These are phyloP conservation scores for Andricus curvator DNA, from an alignment of 2,888 invertebrate species.

Conservation along the genomic window DNA sequence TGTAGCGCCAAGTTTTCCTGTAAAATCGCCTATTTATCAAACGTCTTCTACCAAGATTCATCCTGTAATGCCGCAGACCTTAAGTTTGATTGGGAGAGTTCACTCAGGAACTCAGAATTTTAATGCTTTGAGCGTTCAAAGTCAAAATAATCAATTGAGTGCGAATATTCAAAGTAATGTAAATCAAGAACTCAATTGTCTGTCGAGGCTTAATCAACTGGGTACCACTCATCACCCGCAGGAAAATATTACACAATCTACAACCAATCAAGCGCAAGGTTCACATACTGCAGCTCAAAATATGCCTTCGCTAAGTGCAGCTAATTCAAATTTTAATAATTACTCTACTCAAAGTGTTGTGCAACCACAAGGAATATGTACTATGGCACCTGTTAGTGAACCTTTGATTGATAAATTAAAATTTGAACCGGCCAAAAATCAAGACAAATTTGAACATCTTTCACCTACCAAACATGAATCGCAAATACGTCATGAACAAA, in stretches of 20 bases:
- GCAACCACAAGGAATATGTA: background rate
- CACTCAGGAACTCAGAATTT: conserved; percentile 57
- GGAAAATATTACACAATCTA: background rate
- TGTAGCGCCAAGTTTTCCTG: conserved; percentile 88
- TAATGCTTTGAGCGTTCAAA: conserved; percentile 53
- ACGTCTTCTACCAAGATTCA: conserved; percentile 90
- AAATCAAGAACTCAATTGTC: conserved; percentile 65
- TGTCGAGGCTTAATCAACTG: conserved; percentile 48
- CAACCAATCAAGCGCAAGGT: conserved; percentile 62
- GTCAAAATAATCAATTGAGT: conserved; percentile 56
- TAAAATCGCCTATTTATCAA: conserved; percentile 86
- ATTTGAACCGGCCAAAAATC: conserved; percentile 61
- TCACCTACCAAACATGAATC: conserved; percentile 1
- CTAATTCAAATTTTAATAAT: background rate
- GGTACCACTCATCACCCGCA: background rate
- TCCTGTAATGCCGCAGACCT: conserved; percentile 88
- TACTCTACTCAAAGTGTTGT: background rate
- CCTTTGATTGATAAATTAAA: conserved; percentile 61
- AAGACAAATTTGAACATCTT: conserved; percentile 66
- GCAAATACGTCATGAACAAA: conserved; percentile 65
- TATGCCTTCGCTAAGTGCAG: background rate
- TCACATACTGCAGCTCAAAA: conserved; percentile 55
- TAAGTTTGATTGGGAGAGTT: conserved; percentile 77
- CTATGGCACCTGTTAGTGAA: conserved; percentile 45
- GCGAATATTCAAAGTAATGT: conserved; percentile 52